Percentiles rank a stretch among this genome's conserved stretches.
Evolutionary conservation across 2,888 invertebrate species (phyloP).

Genomic region (Endomychus coccineus): DNA sequence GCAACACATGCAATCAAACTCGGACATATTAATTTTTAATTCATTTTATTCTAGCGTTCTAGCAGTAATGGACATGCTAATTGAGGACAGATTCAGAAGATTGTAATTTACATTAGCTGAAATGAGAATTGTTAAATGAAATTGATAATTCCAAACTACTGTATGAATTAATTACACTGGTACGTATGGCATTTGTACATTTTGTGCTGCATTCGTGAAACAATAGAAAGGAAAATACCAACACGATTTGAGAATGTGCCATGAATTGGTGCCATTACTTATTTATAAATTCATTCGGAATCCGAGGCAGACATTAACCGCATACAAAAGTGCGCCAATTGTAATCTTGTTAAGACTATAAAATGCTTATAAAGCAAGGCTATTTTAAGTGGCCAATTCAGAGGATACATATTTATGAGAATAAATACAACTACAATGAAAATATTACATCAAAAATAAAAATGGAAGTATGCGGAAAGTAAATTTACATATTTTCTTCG

Average conservation of each 20-base stretch:
- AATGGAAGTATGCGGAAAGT: constrained; percentile 20
- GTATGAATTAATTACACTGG: no score
- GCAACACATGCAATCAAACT: no score
- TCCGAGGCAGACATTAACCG: constrained; percentile 21
- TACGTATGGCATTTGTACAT: no score
- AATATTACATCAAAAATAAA: constrained; percentile 29
- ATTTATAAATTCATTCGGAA: constrained; percentile 26
- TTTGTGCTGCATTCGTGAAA: no score
- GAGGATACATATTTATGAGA: constrained; percentile 32
- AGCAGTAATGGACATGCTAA: no score
- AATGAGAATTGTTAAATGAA: no score
- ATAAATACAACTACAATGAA: constrained; percentile 26
- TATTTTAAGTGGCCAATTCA: constrained; percentile 28
- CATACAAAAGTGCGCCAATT: constrained; percentile 21
- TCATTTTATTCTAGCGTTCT: no score
- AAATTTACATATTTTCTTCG: constrained; percentile 30
- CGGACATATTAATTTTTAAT: no score
- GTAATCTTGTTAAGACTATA: constrained; percentile 28
- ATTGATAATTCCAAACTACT: no score
- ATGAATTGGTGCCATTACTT: constrained; percentile 22
- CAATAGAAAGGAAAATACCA: no score
- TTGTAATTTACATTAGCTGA: no score
- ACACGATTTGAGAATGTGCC: constrained; percentile 11
- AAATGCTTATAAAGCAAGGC: constrained; percentile 26
- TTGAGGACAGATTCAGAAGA: no score